These are phyloP conservation scores for Chloromyia formosa DNA, from an alignment of 2,888 invertebrate genomes.

Conservation along the genomic window DNA sequence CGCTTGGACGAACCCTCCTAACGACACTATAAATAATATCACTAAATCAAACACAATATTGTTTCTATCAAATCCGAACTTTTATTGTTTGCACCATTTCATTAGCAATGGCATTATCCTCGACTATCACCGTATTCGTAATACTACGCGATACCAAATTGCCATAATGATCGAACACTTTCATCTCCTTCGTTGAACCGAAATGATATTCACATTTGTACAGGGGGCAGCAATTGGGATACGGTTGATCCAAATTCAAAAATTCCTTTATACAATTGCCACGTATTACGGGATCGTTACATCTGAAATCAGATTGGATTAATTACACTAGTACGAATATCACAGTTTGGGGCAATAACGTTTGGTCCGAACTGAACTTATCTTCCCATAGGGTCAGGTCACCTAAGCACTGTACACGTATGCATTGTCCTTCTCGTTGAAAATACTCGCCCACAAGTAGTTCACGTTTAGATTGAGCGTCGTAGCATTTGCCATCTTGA, in stretches of 20 bases:
- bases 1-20: too few relatives aligned
- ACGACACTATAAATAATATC: too few relatives aligned
- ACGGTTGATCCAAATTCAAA: slow-evolving; percentile 54
- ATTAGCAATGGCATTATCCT: slow-evolving; percentile 9
- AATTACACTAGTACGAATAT: too few relatives aligned
- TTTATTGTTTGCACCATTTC: slow-evolving; percentile 9
- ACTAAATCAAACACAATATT: not conserved
- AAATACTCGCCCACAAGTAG: slow-evolving; percentile 60
- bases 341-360: too few relatives aligned
- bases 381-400: slow-evolving; percentile 60
- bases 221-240: slow-evolving; percentile 60
- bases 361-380: slow-evolving; percentile 53
- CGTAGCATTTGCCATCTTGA: slow-evolving; percentile 55
- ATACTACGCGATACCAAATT: slow-evolving; percentile 55
- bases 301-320: slow-evolving; percentile 52
- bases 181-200: slow-evolving; percentile 54
- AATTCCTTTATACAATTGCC: slow-evolving; percentile 56
- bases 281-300: slow-evolving; percentile 55
- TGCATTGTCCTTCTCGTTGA: slow-evolving; percentile 58
- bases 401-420: slow-evolving; percentile 60
- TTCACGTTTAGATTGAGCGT: slow-evolving; percentile 57
- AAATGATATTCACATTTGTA: slow-evolving; percentile 56
- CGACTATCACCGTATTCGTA: slow-evolving; percentile 54
- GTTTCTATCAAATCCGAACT: slow-evolving; percentile 2
- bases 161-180: slow-evolving; percentile 59